Evolutionary conservation across 2,888 invertebrate genomes (phyloP).

Genomic region (Plusia festucae): DNA sequence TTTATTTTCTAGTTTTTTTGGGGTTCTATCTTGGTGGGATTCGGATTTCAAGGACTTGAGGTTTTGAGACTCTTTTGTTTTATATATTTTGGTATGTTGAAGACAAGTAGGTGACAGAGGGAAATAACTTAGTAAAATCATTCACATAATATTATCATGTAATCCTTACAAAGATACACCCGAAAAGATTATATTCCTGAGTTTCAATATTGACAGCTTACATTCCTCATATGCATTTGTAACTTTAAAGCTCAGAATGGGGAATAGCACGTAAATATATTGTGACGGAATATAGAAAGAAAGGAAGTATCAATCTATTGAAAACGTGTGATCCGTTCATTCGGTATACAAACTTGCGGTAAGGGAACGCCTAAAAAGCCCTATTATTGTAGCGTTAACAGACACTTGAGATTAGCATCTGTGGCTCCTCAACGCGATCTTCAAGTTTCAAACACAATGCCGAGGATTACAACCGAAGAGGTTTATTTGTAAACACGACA

Average conservation of each 20-base stretch:
- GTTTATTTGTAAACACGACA: conserved; percentile 89
- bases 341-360: conserved; percentile 78
- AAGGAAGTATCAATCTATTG: conserved; percentile 81
- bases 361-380: conserved; percentile 79
- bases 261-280: conserved; percentile 53
- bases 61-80: not conserved
- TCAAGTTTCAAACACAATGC: conserved; percentile 84
- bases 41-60: conserved; percentile 5
- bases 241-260: conserved; percentile 44
- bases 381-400: conserved; percentile 87
- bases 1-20: conserved; percentile 26
- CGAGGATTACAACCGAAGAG: conserved; percentile 85
- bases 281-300: conserved; percentile 55
- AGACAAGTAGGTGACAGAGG: not conserved
- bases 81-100: not conserved
- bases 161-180: not conserved
- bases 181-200: not conserved
- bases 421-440: conserved; percentile 81
- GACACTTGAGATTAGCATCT: conserved; percentile 90
- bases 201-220: conserved; percentile 2
- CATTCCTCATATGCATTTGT: conserved; percentile 34
- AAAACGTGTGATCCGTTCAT: conserved; percentile 76
- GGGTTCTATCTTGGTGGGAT: not conserved
- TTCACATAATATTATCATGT: not conserved
- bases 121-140: not conserved